A percentile compares a stretch with the other conserved stretches of the same genome.
Conservation (phyloP, 1,140 invertebrate species). For the Laupala kohalensis region DNA sequence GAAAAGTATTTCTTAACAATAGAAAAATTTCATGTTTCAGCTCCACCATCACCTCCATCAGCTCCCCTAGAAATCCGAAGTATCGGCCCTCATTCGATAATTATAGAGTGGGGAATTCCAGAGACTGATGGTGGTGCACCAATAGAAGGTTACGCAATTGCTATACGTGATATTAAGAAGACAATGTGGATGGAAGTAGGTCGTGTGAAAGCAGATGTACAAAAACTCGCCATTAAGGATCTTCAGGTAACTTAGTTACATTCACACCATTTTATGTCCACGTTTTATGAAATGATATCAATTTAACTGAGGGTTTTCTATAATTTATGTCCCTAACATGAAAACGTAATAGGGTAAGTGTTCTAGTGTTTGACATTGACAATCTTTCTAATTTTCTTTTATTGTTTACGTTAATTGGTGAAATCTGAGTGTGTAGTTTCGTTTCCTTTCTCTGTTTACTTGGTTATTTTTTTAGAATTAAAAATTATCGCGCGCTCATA, state of each 20-base stretch:
- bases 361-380: no score
- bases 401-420: no score
- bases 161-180: conserved; percentile 78
- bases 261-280: no score
- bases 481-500: no score
- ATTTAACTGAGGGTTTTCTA: no score
- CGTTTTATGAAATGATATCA: no score
- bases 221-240: conserved; percentile 73
- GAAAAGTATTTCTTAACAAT: neutral
- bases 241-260: conserved; percentile 49
- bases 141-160: conserved; percentile 81
- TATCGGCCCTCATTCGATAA: conserved; percentile 64
- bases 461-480: no score
- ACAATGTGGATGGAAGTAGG: conserved; percentile 96
- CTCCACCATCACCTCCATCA: conserved; percentile 76
- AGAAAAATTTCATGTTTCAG: conserved; percentile 34
- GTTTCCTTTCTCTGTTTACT: no score
- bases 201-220: conserved; percentile 63
- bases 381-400: no score
- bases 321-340: no score
- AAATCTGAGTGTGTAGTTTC: no score
- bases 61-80: conserved; percentile 74
- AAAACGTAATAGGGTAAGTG: no score
- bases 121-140: conserved; percentile 88
- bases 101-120: conserved; percentile 87